phyloP scores from a whole-genome alignment of 2,113 vertebrate genomes.

The Paramisgurnus dabryanus region DNA sequence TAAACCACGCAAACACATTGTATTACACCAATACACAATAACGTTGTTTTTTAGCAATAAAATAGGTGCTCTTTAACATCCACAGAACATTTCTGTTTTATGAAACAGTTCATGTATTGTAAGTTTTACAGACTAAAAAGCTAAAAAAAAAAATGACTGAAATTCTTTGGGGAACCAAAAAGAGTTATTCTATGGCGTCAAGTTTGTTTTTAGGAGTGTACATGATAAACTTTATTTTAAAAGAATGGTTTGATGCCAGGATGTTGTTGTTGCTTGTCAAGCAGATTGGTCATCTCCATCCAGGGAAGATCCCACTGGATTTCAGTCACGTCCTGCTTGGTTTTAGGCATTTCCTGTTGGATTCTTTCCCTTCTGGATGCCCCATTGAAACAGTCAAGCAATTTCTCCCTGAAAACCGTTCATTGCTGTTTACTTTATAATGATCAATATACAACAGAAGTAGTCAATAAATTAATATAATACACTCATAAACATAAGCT shows the following conservation, averaged over 20 bases:
- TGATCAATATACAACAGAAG: neutral
- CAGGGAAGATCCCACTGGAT: constrained; percentile 77
- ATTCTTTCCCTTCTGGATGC: constrained; percentile 41
- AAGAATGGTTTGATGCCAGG: constrained; percentile 19
- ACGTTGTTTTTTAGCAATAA: too few species aligned
- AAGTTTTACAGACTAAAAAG: too few species aligned
- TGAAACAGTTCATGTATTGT: too few species aligned
- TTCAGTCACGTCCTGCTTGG: constrained; percentile 71
- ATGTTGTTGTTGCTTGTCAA: constrained; percentile 27
- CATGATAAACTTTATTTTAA: neutral
- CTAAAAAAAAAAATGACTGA: too few species aligned
- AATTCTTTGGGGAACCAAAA: too few species aligned
- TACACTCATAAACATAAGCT: neutral
- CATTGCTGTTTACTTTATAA: neutral
- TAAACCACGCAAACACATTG: too few species aligned
- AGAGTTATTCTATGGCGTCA: neutral
- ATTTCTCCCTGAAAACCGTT: constrained; percentile 54
- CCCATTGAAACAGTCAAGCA: constrained; percentile 36
- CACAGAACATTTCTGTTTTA: too few species aligned
- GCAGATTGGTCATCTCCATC: constrained; percentile 72
- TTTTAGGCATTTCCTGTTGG: constrained; percentile 60
- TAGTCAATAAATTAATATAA: neutral
- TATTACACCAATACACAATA: too few species aligned
- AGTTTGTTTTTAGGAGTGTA: neutral
- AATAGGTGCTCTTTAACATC: too few species aligned